Percentiles rank a stretch among this genome's conserved stretches.
Evolutionary conservation across 2,888 invertebrate species (phyloP).

Genomic region (Caenorhabditis sulstoni): DNA sequence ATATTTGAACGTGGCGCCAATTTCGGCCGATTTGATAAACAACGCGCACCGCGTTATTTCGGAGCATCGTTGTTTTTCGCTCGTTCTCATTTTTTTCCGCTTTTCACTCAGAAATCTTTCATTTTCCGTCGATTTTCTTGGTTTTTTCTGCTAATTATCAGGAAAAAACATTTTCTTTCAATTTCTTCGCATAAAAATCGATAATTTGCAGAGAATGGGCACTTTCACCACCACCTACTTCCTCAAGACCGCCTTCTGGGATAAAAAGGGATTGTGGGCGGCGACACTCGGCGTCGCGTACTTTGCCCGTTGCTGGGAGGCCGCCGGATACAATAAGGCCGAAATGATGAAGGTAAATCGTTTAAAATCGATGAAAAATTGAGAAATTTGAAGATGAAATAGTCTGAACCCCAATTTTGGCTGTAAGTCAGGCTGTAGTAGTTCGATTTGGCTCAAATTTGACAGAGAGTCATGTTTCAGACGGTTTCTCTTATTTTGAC

Average conservation of each 20-base stretch:
- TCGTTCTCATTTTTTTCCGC: background rate
- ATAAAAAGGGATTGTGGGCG: conserved; percentile 62
- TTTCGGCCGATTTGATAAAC: background rate
- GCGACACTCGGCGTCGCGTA: conserved; percentile 65
- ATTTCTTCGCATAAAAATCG: background rate
- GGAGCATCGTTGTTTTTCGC: conserved; percentile 1
- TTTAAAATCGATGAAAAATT: too few relatives aligned
- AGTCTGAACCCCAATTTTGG: too few relatives aligned
- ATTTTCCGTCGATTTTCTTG: background rate
- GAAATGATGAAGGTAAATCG: conserved; percentile 73
- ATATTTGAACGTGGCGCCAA: background rate
- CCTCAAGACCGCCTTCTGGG: conserved; percentile 66
- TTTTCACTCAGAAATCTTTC: background rate
- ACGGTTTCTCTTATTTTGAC: too few relatives aligned
- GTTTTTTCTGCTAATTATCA: conserved; percentile 1
- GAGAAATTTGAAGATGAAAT: too few relatives aligned
- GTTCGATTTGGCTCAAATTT: too few relatives aligned
- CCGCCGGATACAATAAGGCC: conserved; percentile 67
- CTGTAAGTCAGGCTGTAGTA: too few relatives aligned
- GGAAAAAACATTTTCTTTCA: too few relatives aligned
- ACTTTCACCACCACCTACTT: conserved; percentile 74
- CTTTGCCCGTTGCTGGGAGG: conserved; percentile 71
- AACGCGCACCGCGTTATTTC: background rate
- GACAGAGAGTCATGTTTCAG: too few relatives aligned
- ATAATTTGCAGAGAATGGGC: conserved; percentile 64